These are phyloP conservation scores for Diplolepis rosae DNA, from an alignment of 2,888 invertebrate species.

Conservation along the genomic window DNA sequence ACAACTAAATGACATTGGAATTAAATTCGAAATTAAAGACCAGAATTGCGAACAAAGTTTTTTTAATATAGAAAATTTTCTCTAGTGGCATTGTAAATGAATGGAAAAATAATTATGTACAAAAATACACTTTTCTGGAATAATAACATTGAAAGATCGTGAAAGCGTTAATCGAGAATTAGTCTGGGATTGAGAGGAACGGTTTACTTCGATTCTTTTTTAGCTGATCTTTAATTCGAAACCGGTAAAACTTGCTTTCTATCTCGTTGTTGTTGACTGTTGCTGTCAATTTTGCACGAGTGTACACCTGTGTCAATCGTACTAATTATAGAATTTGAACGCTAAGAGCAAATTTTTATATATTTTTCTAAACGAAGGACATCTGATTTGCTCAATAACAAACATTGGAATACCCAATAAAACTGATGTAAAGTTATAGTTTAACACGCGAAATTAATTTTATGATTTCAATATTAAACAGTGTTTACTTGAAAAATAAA, in stretches of 20 bases:
- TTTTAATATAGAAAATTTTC: not conserved
- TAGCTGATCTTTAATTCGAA: not conserved
- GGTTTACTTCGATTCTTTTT: not conserved
- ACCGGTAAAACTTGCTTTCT: slow-evolving; percentile 30
- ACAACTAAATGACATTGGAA: not conserved
- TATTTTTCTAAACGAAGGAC: not conserved
- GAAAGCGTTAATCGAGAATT: not conserved
- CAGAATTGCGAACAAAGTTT: not conserved
- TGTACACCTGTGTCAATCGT: not conserved
- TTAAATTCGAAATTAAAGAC: not conserved
- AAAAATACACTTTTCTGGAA: not conserved
- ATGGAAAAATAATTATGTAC: not conserved
- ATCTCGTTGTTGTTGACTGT: not conserved
- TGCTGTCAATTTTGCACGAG: not conserved
- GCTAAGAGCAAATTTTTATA: not conserved
- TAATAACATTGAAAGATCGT: not conserved
- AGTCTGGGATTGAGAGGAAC: not conserved
- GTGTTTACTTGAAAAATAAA: too few relatives aligned
- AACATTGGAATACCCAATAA: too few relatives aligned
- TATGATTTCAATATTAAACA: too few relatives aligned
- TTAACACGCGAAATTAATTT: too few relatives aligned
- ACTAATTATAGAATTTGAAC: slow-evolving; percentile 5
- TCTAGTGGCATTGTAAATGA: not conserved
- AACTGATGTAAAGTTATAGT: too few relatives aligned
- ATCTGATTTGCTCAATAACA: not conserved